Percentiles rank a stretch among this genome's conserved stretches.
Evolutionary conservation across 92 coral and sea anemone genomes (phyloP).

Genomic region (Plumapathes pennacea): DNA sequence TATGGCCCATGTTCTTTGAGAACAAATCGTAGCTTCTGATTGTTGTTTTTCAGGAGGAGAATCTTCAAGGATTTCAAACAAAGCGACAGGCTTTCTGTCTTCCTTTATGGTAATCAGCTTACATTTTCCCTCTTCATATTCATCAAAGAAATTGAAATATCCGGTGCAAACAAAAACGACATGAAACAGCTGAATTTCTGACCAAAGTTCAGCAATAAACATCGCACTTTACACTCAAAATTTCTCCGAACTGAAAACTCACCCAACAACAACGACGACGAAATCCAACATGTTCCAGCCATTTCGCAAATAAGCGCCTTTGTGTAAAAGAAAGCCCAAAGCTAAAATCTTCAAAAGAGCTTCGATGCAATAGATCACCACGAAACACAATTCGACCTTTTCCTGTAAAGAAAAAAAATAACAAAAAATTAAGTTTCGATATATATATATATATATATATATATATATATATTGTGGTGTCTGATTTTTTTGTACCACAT

Average conservation of each 20-base stretch:
- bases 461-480: not conserved
- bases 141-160: slow-evolving; percentile 30
- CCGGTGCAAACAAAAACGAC: slow-evolving; percentile 52
- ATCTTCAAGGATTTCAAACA: too few relatives aligned
- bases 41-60: too few relatives aligned
- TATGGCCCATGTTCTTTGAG: too few relatives aligned
- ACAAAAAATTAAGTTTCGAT: not conserved
- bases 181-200: slow-evolving; percentile 23
- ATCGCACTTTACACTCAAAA: not conserved
- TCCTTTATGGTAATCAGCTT: too few relatives aligned
- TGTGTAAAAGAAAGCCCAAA: slow-evolving; percentile 79
- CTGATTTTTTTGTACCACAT: not conserved
- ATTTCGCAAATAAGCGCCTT: slow-evolving; percentile 86
- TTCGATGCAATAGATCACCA: slow-evolving; percentile 89
- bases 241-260: slow-evolving; percentile 45
- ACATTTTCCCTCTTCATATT: slow-evolving; percentile 4
- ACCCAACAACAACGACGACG: slow-evolving; percentile 96
- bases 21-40: too few relatives aligned
- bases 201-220: slow-evolving; percentile 2
- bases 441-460: not conserved
- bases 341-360: slow-evolving; percentile 90
- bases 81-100: too few relatives aligned
- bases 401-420: slow-evolving; percentile 59
- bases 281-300: slow-evolving; percentile 99
- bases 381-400: slow-evolving; percentile 74